These are phyloP conservation scores for Apotomis capreana DNA, from an alignment of 2,888 invertebrate genomes.

Conservation along the genomic window DNA sequence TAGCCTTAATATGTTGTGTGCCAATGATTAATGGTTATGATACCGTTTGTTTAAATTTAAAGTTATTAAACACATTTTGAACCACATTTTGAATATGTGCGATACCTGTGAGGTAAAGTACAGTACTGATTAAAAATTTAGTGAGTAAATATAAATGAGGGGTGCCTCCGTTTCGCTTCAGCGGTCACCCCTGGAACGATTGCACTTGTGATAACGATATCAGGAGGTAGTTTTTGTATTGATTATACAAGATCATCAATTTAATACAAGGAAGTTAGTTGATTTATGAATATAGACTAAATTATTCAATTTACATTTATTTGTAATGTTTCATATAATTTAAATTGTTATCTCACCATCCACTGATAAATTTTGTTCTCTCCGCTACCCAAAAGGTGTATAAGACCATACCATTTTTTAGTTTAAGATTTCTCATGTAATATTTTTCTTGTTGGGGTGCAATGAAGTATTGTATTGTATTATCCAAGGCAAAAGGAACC, in stretches of 20 bases:
- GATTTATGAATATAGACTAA: not conserved
- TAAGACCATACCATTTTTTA: too few relatives aligned
- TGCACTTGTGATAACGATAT: constrained; percentile 53
- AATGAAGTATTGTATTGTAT: too few relatives aligned
- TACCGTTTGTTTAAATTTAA: not conserved
- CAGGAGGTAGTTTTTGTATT: constrained; percentile 48
- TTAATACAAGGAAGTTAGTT: not conserved
- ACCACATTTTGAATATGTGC: constrained; percentile 51
- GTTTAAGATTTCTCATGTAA: too few relatives aligned
- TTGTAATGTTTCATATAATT: too few relatives aligned
- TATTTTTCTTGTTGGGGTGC: too few relatives aligned
- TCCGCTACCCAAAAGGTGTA: too few relatives aligned
- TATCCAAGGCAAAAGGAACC: too few relatives aligned
- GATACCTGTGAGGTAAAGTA: constrained; percentile 48
- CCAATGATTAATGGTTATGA: too few relatives aligned
- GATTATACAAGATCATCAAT: constrained; percentile 37
- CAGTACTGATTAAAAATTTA: constrained; percentile 64
- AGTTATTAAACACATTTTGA: constrained; percentile 44
- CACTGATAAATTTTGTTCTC: too few relatives aligned
- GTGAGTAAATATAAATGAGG: constrained; percentile 55
- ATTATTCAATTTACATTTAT: too few relatives aligned
- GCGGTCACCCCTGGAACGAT: constrained; percentile 56
- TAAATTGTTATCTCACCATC: too few relatives aligned
- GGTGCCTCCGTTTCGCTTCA: constrained; percentile 59
- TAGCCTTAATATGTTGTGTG: too few relatives aligned